Evolutionary conservation across 2,113 vertebrate genomes (phyloP), one percentile per base, ranked within the genome.

Genomic region (Emydura subglobosa): DNA sequence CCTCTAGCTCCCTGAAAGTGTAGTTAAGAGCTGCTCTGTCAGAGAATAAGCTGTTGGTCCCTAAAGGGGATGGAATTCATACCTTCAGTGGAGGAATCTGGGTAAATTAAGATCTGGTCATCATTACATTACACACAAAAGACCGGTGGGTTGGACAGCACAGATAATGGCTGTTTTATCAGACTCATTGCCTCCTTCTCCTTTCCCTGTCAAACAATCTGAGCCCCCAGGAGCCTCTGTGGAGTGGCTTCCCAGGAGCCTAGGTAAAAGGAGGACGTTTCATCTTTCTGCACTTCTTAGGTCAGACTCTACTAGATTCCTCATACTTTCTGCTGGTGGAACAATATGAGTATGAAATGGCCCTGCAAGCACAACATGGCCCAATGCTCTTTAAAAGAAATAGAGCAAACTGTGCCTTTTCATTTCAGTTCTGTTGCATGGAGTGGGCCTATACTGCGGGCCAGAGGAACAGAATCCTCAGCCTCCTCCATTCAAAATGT

Each of bases 391-490:
- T 85, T 57, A 22, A 76, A 91, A 84, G 16, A 72, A 91, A 79
- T 4, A 3, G 1, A 2, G 3, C 7, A 61, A 2, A 19, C n/a
- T 39, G 21, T n/a, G 47, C 55, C 8, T n/a, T 79, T 88, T 61
- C 76, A 17, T 6, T 34, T 7, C 6, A 74, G 13, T 83, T 87
- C 42, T 85, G 19, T 21, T 59, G 47, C 59, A 82, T 81, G 68
- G 91, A 89, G 1, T 22, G 7, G 11, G 89, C 92, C 44, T 3
- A 16, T 0, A 3, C 27, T 91, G 93, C 50, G 39, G 12, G 47
- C 49, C 91, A 59, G 65, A 68, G 82, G 93, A 86, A 78, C 22
- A 6, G 68, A 85, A 93, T 92, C 8, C 49, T 85, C 49, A 47
- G 79, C 55, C 76, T 90, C 13, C 85, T 27, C 12, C 42, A 59